phyloP scores from a whole-genome alignment of 1,140 invertebrate genomes.

The Archivesica marissinica region DNA sequence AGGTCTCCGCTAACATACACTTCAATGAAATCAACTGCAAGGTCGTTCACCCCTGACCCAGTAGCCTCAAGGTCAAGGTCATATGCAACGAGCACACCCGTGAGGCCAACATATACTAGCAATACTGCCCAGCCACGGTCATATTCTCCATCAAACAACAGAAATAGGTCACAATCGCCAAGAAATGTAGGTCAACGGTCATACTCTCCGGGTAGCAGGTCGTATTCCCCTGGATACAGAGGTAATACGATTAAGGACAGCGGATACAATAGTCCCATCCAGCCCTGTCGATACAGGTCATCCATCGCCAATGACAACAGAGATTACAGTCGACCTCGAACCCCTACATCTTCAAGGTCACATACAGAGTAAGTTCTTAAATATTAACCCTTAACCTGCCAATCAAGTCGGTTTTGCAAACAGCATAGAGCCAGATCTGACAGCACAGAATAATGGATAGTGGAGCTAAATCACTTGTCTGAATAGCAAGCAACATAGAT shows the following conservation, averaged over 20 bases:
- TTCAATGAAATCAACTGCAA: conserved; percentile 11
- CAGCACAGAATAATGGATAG: too few relatives aligned
- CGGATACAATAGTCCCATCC: conserved; percentile 56
- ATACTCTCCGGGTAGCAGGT: conserved; percentile 25
- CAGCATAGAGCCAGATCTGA: too few relatives aligned
- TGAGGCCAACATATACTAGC: not conserved
- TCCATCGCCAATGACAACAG: conserved; percentile 16
- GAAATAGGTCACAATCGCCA: conserved; percentile 51
- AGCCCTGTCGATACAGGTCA: not conserved
- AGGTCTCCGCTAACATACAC: conserved; percentile 36
- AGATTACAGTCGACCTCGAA: conserved; percentile 35
- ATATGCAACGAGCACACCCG: not conserved
- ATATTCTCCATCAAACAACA: conserved; percentile 50
- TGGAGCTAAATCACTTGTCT: too few relatives aligned
- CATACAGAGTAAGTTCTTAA: conserved; percentile 49
- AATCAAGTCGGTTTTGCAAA: too few relatives aligned
- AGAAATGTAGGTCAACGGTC: conserved; percentile 22
- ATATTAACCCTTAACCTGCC: too few relatives aligned
- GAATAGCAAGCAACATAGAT: too few relatives aligned
- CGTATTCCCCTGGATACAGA: conserved; percentile 50
- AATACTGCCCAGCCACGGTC: conserved; percentile 29
- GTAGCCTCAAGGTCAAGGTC: conserved; percentile 29
- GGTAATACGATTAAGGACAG: conserved; percentile 38
- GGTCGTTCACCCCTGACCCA: conserved; percentile 46
- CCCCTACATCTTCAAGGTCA: conserved; percentile 18